These are phyloP conservation scores for Orthonyx spaldingii DNA, from an alignment of 2,113 vertebrate genomes.

Conservation along the genomic window DNA sequence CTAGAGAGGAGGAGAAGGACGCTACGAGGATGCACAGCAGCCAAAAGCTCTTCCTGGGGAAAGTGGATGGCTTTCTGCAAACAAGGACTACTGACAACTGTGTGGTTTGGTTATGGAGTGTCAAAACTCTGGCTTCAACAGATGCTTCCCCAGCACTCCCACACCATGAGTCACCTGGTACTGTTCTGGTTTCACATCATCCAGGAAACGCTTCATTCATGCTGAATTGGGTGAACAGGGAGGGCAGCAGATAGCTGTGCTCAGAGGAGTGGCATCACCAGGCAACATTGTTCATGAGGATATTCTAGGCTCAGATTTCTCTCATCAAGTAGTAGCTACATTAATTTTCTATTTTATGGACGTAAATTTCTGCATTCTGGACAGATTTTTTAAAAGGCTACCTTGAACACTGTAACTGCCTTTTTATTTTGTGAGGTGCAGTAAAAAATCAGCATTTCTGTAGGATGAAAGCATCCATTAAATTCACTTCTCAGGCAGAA, in stretches of 20 bases:
- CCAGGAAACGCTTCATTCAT: conserved; percentile 6
- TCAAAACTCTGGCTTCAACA: not conserved
- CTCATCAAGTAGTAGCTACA: not conserved
- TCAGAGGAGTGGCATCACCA: not conserved
- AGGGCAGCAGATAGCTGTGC: not conserved
- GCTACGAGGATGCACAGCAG: not conserved
- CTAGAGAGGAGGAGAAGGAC: not conserved
- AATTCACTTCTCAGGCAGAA: not conserved
- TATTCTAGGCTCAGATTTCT: not conserved
- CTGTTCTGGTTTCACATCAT: not conserved
- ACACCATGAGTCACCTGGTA: conserved; percentile 28
- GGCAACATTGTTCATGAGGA: not conserved
- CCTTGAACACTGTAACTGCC: not conserved
- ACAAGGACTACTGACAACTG: not conserved
- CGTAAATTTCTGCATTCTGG: not conserved
- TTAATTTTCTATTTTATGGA: not conserved
- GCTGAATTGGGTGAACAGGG: not conserved
- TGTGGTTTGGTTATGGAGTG: not conserved
- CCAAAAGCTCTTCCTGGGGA: not conserved
- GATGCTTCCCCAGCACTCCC: not conserved
- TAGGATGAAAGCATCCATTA: not conserved
- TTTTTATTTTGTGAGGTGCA: not conserved
- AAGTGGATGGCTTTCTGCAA: not conserved
- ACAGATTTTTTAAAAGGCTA: not conserved
- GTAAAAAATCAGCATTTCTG: not conserved